A percentile compares a stretch with the other conserved stretches of the same genome.
phyloP scores from a whole-genome alignment of 2,888 invertebrate species.

The Tachina lurida region DNA sequence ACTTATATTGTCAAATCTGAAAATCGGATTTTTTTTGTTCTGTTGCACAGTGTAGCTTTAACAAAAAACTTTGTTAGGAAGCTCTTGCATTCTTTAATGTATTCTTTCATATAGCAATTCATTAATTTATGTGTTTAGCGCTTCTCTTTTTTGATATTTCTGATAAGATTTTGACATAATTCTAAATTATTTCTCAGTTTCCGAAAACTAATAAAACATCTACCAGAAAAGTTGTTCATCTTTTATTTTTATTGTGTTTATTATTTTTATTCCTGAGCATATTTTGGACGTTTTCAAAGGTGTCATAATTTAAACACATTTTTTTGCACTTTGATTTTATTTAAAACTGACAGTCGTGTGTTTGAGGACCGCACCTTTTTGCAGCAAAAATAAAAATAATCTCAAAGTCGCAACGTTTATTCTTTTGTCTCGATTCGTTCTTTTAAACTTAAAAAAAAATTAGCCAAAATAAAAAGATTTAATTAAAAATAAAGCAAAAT shows the following conservation, averaged over 20 bases:
- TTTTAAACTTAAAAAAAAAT: neutral
- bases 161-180: conserved; percentile 13
- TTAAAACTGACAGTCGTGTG: conserved; percentile 56
- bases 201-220: neutral
- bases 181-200: conserved; percentile 42
- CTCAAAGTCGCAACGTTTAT: conserved; percentile 50
- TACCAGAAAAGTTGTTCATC: neutral
- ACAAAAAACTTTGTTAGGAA: no score
- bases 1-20: no score
- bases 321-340: conserved; percentile 43
- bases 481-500: conserved; percentile 19
- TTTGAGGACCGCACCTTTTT: conserved; percentile 58
- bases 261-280: conserved; percentile 7
- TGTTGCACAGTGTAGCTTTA: no score
- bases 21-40: no score
- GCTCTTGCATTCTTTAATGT: no score
- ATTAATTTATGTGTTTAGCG: no score
- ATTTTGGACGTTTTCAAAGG: conserved; percentile 21
- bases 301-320: conserved; percentile 42
- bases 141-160: neutral
- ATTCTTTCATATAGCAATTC: no score
- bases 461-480: conserved; percentile 41
- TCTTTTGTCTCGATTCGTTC: conserved; percentile 5
- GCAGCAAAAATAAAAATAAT: conserved; percentile 42
- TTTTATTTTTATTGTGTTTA: conserved; percentile 31